Evolutionary conservation across 2,797 vertebrate genomes (phyloP).

Genomic region (Rousettus madagascariensis): DNA sequence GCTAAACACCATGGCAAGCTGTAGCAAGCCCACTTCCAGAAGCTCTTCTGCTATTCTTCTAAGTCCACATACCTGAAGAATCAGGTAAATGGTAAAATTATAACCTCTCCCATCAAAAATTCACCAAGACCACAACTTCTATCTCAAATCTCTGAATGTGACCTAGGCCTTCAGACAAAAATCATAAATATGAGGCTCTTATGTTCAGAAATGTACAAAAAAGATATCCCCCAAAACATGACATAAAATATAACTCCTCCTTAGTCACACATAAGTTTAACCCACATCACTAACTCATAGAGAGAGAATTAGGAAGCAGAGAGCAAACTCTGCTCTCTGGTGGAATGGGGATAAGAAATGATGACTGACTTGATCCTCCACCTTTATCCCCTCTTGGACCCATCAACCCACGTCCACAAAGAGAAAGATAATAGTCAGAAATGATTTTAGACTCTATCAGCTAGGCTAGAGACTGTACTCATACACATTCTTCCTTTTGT

Average conservation of each 20-base stretch:
- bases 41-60: neutral
- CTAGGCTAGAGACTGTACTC: neutral
- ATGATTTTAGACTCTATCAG: neutral
- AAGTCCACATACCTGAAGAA: neutral
- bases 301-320: neutral
- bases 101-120: neutral
- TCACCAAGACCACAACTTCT: neutral
- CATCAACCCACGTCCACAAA: neutral
- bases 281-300: neutral
- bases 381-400: rapidly evolving
- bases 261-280: neutral
- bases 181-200: neutral
- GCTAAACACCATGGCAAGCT: neutral
- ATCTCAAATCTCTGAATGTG: neutral
- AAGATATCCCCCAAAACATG: neutral
- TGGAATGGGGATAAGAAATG: neutral
- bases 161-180: neutral
- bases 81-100: neutral
- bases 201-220: neutral
- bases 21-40: neutral
- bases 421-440: neutral
- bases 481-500: neutral
- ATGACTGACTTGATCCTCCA: too few species aligned
- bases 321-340: neutral
- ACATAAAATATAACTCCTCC: neutral